Evolutionary conservation across 2,797 vertebrate species (phyloP).

Genomic region (Poecilia gillii): DNA sequence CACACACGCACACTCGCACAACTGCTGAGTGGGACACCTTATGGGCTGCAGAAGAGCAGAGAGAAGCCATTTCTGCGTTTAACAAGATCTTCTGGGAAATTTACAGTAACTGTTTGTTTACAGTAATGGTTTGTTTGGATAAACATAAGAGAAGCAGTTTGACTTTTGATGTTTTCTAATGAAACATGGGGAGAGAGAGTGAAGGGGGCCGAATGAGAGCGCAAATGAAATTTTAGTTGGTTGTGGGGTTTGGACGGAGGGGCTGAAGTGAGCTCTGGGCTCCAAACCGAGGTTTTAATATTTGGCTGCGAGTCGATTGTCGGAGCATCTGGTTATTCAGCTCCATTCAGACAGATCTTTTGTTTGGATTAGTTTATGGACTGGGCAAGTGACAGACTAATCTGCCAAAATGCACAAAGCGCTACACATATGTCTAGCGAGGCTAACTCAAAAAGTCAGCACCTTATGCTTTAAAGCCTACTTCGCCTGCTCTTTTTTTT

Average conservation of each 20-base stretch:
- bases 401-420: conserved; percentile 79
- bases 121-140: conserved; percentile 83
- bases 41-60: conserved; percentile 70
- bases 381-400: conserved; percentile 75
- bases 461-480: conserved; percentile 62
- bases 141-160: conserved; percentile 80
- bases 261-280: conserved; percentile 57
- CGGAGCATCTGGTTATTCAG: conserved; percentile 79
- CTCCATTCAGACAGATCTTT: conserved; percentile 81
- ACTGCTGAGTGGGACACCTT: conserved; percentile 81
- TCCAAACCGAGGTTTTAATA: conserved; percentile 69
- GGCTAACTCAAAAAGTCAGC: conserved; percentile 71
- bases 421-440: conserved; percentile 77
- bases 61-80: conserved; percentile 80
- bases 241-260: conserved; percentile 17
- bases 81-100: conserved; percentile 84
- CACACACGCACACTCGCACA: conserved; percentile 75
- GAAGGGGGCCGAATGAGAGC: conserved; percentile 21
- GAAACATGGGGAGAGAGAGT: conserved; percentile 72
- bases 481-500: conserved; percentile 43
- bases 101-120: conserved; percentile 82
- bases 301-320: conserved; percentile 75
- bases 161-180: conserved; percentile 82
- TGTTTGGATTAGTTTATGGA: conserved; percentile 77
- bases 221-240: conserved; percentile 57